Evolutionary conservation across 2,113 vertebrate species (phyloP).

Genomic region (Cephalopterus ornatus): DNA sequence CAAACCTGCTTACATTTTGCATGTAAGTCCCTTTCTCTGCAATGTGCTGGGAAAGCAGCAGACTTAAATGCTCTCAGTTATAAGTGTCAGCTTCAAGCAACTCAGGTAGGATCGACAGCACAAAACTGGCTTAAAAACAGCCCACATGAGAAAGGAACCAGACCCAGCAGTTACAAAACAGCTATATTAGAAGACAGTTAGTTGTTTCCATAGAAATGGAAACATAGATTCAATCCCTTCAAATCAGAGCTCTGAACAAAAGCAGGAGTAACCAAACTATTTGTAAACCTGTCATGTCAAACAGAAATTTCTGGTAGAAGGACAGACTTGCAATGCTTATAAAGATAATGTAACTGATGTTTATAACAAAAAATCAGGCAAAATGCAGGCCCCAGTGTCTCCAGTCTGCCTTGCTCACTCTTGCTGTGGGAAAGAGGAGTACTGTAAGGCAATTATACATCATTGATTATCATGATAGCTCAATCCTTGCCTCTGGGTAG

Average conservation of each 20-base stretch:
- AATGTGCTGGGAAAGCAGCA: not conserved
- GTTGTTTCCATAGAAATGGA: slow-evolving; percentile 64
- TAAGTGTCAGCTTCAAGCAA: not conserved
- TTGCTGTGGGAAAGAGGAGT: not conserved
- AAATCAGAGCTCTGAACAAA: not conserved
- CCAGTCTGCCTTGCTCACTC: not conserved
- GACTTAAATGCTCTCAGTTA: not conserved
- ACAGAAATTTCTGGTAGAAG: not conserved
- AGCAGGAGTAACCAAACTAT: slow-evolving; percentile 4
- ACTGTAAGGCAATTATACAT: not conserved
- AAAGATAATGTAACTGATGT: not conserved
- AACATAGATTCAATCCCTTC: not conserved
- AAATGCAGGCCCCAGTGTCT: not conserved
- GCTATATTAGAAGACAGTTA: slow-evolving; percentile 30
- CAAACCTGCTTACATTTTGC: not conserved
- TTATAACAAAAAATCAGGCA: not conserved
- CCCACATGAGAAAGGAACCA: slow-evolving; percentile 14
- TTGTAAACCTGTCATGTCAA: not conserved
- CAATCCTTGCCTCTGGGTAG: not conserved
- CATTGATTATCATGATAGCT: accelerated
- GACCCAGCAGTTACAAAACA: slow-evolving; percentile 25
- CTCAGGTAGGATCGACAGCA: not conserved
- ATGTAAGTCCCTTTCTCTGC: not conserved
- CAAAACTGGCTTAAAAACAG: slow-evolving; percentile 19
- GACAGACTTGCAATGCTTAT: not conserved